Evolutionary conservation across 2,797 vertebrate species (phyloP), one percentile per base, ranked within the genome.

Genomic region (Todus mexicanus): DNA sequence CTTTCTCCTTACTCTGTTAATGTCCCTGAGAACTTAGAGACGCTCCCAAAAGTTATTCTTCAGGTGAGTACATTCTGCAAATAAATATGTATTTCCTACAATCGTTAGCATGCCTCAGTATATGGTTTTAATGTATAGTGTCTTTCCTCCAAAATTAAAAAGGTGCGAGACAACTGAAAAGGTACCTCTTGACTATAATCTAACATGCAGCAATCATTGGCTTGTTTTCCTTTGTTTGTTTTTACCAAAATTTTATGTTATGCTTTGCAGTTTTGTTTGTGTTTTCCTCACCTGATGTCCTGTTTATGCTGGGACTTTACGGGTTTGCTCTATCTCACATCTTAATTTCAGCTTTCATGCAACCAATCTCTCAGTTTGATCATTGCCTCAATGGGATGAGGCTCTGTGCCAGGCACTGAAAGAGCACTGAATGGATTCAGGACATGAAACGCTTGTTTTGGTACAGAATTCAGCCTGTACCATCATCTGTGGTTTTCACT

Each of bases 1-100:
- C 98, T 99, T 27, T 99, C 99, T 25, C 99, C 99, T 2, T 99
- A 99, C 96, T 97, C 98, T 7, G 97, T 99, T 38, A 98, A 97
- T 0, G 97, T 99, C 33, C 98, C 98, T 6, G 99, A 99, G 97
- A 99, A 99, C 96, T 87, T 98, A 66, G 97, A 96, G 89, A 96
- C 75, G 0, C 98, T 99, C 25, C 99, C 99, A 0, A 98, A 97
- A 84, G 98, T 97, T 91, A 98, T 99, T 76, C 98, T 99, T 90
- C 99, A 99, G 98, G 99, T 99, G 87, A 97, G 98, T 96, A 53
- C 37, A 16, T 70, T 87, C 71, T n/a, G 77, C 57, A 83, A 50
- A 38, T 66, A 74, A 54, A 54, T 31, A 14, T 0, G 1, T 29
- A 6, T 38, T 37, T 87, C 37, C 43, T 47, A 40, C 31, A 64